Conservation (phyloP, 92 coral and sea anemone genomes). For the Paramuricea clavata region DNA sequence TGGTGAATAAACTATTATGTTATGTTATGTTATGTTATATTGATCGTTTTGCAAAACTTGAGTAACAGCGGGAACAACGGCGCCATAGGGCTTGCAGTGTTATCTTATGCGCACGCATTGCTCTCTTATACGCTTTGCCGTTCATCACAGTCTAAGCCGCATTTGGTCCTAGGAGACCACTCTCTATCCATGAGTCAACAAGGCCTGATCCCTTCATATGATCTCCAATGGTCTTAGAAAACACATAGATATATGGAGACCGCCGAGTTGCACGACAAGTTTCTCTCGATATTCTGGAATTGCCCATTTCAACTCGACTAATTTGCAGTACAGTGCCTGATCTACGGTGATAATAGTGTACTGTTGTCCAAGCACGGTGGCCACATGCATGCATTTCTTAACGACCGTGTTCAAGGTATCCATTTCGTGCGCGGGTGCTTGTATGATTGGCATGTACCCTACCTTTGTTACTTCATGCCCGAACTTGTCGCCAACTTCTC, state of each 20-base stretch:
- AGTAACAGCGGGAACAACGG: constrained; percentile 47
- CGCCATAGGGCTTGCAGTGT: constrained; percentile 70
- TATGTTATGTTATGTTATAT: too few species aligned
- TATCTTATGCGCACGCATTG: constrained; percentile 67
- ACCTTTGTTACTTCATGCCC: constrained; percentile 55
- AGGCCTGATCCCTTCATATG: constrained; percentile 67
- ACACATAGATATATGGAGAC: constrained; percentile 70
- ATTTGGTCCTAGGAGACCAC: constrained; percentile 57
- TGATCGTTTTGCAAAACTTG: constrained; percentile 38
- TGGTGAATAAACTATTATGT: too few species aligned
- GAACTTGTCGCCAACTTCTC: too few species aligned
- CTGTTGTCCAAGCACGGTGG: constrained; percentile 55
- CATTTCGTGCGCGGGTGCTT: constrained; percentile 67
- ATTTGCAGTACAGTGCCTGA: constrained; percentile 68
- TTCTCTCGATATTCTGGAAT: constrained; percentile 62
- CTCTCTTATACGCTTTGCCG: constrained; percentile 68
- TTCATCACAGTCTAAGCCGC: constrained; percentile 41
- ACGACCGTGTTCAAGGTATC: constrained; percentile 75
- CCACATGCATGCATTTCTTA: constrained; percentile 65
- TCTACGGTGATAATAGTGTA: constrained; percentile 62
- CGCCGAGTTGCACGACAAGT: constrained; percentile 65
- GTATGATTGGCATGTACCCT: constrained; percentile 69
- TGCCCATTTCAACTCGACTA: constrained; percentile 70
- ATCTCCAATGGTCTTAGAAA: constrained; percentile 58
- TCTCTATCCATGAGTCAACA: constrained; percentile 65